Percentiles rank a stretch among this genome's conserved stretches.
Conservation (phyloP, 2,888 invertebrate species). For the Leptinotarsa juncta region DNA sequence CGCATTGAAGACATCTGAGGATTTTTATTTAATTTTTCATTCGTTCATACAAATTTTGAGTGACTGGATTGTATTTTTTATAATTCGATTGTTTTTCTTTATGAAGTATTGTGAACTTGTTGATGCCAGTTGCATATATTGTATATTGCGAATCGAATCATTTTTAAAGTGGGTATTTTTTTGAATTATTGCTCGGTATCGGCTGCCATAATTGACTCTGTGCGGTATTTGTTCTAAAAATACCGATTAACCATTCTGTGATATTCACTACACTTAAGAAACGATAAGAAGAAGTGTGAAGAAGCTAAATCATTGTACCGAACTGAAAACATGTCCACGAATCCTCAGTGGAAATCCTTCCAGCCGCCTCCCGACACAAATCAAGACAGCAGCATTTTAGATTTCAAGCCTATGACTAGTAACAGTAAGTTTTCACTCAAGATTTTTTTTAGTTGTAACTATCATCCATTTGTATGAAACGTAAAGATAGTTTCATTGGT, state of each 20-base stretch:
- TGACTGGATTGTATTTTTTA: constrained; percentile 61
- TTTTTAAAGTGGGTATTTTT: constrained; percentile 52
- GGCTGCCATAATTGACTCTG: constrained; percentile 61
- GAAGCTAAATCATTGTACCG: constrained; percentile 55
- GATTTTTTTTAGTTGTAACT: too few relatives aligned
- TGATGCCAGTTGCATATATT: constrained; percentile 44
- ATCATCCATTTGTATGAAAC: too few relatives aligned
- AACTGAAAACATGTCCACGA: constrained; percentile 74
- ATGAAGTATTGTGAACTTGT: constrained; percentile 54
- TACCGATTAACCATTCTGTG: constrained; percentile 72
- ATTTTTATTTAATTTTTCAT: constrained; percentile 69
- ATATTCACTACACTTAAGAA: constrained; percentile 69
- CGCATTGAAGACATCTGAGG: constrained; percentile 92
- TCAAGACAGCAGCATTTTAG: constrained; percentile 83
- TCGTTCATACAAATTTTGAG: constrained; percentile 64
- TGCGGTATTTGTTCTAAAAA: constrained; percentile 56
- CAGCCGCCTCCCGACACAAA: constrained; percentile 88
- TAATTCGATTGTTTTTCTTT: constrained; percentile 50
- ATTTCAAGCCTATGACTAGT: constrained; percentile 80
- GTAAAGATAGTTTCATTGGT: too few relatives aligned
- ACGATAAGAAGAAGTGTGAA: constrained; percentile 61
- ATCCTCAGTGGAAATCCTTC: constrained; percentile 91
- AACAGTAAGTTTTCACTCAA: constrained; percentile 57
- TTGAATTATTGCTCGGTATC: constrained; percentile 43
- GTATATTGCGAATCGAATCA: constrained; percentile 53